Evolutionary conservation across 2,888 invertebrate genomes (phyloP).

Genomic region (Odontocolon sp.): DNA sequence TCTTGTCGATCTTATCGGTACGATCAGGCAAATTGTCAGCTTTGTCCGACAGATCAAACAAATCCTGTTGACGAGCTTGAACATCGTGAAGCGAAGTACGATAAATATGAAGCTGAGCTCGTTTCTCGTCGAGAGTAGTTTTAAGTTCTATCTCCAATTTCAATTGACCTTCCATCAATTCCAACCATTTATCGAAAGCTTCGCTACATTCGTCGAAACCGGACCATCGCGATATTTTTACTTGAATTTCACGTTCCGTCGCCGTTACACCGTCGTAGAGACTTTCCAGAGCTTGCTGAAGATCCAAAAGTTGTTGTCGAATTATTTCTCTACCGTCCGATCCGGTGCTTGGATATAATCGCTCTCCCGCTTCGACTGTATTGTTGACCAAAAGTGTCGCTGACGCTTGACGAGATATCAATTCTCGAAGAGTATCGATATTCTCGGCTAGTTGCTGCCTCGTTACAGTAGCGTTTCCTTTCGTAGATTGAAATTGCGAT

Average conservation of each 20-base stretch:
- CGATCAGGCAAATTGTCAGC: slow-evolving; percentile 90
- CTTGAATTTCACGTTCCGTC: slow-evolving; percentile 90
- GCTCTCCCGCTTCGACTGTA: slow-evolving; percentile 93
- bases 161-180: slow-evolving; percentile 88
- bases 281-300: slow-evolving; percentile 91
- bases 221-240: slow-evolving; percentile 92
- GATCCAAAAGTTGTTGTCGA: slow-evolving; percentile 90
- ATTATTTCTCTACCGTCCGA: slow-evolving; percentile 93
- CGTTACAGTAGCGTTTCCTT: slow-evolving; percentile 83
- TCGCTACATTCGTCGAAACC: slow-evolving; percentile 94
- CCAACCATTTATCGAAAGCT: slow-evolving; percentile 90
- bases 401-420: slow-evolving; percentile 88
- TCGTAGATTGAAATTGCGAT: slow-evolving; percentile 86
- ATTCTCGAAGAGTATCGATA: slow-evolving; percentile 87
- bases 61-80: slow-evolving; percentile 91
- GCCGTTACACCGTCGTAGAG: slow-evolving; percentile 91
- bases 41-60: slow-evolving; percentile 90
- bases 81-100: slow-evolving; percentile 92
- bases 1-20: slow-evolving; percentile 87
- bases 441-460: slow-evolving; percentile 88
- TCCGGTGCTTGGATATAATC: slow-evolving; percentile 92
- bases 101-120: slow-evolving; percentile 92
- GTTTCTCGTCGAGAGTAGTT: slow-evolving; percentile 95
- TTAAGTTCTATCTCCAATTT: slow-evolving; percentile 91
- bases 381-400: slow-evolving; percentile 90